Evolutionary conservation across 2,888 invertebrate genomes (phyloP), one percentile per base, ranked within the genome.

Genomic region (Tetropium fuscum): DNA sequence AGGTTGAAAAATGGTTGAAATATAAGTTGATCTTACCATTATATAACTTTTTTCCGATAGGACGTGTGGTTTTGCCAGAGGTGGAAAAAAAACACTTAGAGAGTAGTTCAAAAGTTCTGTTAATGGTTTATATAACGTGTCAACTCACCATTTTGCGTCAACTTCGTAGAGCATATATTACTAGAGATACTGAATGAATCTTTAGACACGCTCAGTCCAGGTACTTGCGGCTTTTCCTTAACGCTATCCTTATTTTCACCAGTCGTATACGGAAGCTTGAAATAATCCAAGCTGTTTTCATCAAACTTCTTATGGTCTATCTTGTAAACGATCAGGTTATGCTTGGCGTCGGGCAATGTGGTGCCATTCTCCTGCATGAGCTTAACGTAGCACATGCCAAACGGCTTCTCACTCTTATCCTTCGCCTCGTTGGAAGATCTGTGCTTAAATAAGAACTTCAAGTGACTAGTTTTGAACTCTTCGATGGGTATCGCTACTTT

Each of bases 281-380:
- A 82, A 77, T 91, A 91, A 48, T 86, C 85, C 38, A 81, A 80
- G 60, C 90, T 89, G 70, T 79, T 81, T 19, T 88, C 87, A 13
- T 88, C 87, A 70, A 85, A 89, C 71, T 91, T 91, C 78, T 93
- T 87, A 72, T 85, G 83, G 71, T 89, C 88, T 54, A 88, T 84
- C 83, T 92, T 93, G 77, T 93, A 97, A 10, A 97, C 91, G 27
- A 92, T 85, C 18, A 96, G 84, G 69, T 90, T 89, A 78, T 96
- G 95, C 20, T 84, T 83, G 1, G 87, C 89, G 77, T 96, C 94
- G 7, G 89, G 88, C 40, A 97, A 86, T 1, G 97, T 97, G 2
- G 97, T 97, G 2, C 96, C 97, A 81, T 96, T 94, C 2, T 89
- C 86, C 81, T 96, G 95, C 92, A 97, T 93, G 22, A 98, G 84